Base-by-base conservation (phyloP, 2,888 invertebrate genomes). In the Toxonevra muliebris region DNA sequence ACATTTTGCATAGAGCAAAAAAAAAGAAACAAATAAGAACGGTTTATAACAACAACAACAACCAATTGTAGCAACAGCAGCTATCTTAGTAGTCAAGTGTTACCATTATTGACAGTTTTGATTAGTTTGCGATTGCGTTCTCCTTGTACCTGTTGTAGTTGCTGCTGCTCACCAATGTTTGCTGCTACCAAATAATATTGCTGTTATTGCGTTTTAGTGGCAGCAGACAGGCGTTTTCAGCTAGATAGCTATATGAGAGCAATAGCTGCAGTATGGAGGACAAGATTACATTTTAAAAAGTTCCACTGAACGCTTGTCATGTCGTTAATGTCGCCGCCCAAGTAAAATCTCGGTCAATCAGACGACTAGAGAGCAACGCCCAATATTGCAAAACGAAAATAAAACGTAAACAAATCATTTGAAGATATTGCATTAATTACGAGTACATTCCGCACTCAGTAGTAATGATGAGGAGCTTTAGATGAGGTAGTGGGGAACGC, bases 31-130 rank as follows among this genome's bases (percentile, higher is more conserved):
- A 30, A 30, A 30, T 7, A 30, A 30, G 30, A 30, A 30, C 30
- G 30, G 30, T 30, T 30, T 30, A 30, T 30, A 30, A 30, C 30
- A 30, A 7, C 30, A 30, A 7, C 30, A 30, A 7, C 30, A 71
- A 69, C 73, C 73, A 74, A 74, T 73, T 69, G 73, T 73, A 73
- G 10, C 48, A 48, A 4, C n/a, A 15, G n/a, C 10, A 13, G 48
- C 48, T 9, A 48, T 48, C 3, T 48, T 48, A 12, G 5, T 48
- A 15, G 11, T 15, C 48, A 48, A 48, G 30, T 30, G 30, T 30
- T 30, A 7, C 48, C 11, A 48, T 15, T 48, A 48, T 48, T 48
- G 48, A 48, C 48, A n/a, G 48, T 15, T 8, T 48, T 48, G 48
- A 48, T 48, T 48, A 48, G 48, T 48, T 48, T 4, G 48, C 15